phyloP scores from a whole-genome alignment of 2,113 vertebrate genomes.

The Trachemys scripta region DNA sequence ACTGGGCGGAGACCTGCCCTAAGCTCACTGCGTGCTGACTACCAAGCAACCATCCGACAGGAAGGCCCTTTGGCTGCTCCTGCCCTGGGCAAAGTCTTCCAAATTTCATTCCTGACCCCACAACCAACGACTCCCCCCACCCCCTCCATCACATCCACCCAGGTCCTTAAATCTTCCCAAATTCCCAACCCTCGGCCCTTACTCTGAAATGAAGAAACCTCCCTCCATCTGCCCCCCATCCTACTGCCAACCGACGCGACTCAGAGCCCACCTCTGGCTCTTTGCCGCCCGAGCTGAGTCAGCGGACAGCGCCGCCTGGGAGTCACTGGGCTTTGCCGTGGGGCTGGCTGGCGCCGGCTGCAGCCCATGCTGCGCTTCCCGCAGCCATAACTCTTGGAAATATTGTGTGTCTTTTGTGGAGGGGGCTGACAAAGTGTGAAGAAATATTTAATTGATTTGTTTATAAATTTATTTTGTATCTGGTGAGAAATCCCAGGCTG shows the following conservation, averaged over 20 bases:
- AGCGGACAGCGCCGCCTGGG: not conserved
- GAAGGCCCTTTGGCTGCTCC: not conserved
- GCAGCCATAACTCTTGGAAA: slow-evolving; percentile 34
- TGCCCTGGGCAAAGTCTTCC: not conserved
- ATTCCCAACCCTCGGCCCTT: not conserved
- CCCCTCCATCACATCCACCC: not conserved
- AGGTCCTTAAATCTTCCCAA: not conserved
- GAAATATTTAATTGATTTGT: slow-evolving; percentile 73
- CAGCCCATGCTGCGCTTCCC: not conserved
- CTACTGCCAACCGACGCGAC: not conserved
- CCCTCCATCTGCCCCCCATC: not conserved
- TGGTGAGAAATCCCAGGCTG: slow-evolving; percentile 61
- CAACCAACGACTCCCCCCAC: too few species aligned
- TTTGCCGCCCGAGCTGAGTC: not conserved
- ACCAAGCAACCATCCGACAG: not conserved
- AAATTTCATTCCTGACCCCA: not conserved
- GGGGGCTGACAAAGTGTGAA: slow-evolving; percentile 65
- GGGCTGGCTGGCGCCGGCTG: not conserved
- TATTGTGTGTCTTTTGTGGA: slow-evolving; percentile 58
- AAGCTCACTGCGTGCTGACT: not conserved
- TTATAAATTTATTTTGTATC: slow-evolving; percentile 70
- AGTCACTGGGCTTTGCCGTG: not conserved
- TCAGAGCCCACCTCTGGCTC: not conserved
- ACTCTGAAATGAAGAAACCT: not conserved
- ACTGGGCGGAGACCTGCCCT: not conserved